Percentiles rank a stretch among this genome's conserved stretches.
phyloP scores from a whole-genome alignment of 1,140 invertebrate species.

The Neotoxoptera formosana region DNA sequence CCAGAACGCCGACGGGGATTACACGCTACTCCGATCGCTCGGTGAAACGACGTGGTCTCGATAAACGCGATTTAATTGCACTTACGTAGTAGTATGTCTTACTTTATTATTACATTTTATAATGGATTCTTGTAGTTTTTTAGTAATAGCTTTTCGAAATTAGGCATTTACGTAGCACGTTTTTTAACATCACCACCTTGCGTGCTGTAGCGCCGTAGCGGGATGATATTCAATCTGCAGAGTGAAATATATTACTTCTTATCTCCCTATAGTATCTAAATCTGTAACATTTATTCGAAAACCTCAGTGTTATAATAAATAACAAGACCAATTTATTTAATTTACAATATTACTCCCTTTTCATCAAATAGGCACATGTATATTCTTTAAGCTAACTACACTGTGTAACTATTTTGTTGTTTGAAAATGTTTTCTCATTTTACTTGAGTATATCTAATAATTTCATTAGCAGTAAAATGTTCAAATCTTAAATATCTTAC shows the following conservation, averaged over 20 bases:
- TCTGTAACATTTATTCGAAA: background rate
- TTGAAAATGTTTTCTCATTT: background rate
- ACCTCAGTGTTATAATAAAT: background rate
- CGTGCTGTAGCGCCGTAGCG: background rate
- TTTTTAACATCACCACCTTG: background rate
- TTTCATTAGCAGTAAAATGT: background rate
- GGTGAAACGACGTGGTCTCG: background rate
- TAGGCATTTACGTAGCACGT: background rate
- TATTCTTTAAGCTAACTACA: background rate
- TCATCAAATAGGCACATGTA: background rate
- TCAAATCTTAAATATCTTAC: background rate
- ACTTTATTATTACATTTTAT: too few relatives aligned
- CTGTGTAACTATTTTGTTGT: background rate
- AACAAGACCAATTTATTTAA: background rate
- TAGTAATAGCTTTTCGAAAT: background rate
- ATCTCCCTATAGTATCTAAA: background rate
- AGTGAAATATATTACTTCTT: background rate
- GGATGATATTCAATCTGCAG: background rate
- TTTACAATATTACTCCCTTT: constrained; percentile 5
- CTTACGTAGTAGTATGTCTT: background rate
- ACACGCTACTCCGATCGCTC: background rate
- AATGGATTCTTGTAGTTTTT: background rate
- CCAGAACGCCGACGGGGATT: background rate
- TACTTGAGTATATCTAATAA: background rate
- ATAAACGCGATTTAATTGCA: background rate